These are phyloP conservation scores for Nibea albiflora DNA, from an alignment of 2,113 vertebrate genomes.

Conservation along the genomic window DNA sequence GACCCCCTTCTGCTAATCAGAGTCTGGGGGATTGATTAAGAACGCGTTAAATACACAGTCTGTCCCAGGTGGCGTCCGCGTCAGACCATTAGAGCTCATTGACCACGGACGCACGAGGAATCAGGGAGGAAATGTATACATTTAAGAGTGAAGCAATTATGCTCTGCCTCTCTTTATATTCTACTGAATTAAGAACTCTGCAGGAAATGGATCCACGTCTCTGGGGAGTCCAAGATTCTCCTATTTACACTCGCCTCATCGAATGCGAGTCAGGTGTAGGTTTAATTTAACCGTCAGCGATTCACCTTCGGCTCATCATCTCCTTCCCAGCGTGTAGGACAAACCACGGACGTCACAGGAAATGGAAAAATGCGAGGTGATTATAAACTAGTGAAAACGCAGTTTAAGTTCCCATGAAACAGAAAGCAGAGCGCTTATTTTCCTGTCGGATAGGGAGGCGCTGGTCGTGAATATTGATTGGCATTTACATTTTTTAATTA, in stretches of 20 bases:
- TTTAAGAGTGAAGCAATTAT: conserved; percentile 39
- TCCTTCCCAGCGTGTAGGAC: too few relatives aligned
- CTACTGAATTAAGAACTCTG: conserved; percentile 30
- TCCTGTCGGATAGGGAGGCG: too few relatives aligned
- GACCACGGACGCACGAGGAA: conserved; percentile 33
- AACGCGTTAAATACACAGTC: conserved; percentile 53
- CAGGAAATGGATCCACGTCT: conserved; percentile 7
- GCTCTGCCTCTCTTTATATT: conserved; percentile 1
- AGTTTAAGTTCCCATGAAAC: too few relatives aligned
- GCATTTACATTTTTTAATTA: too few relatives aligned
- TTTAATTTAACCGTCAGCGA: conserved; percentile 27
- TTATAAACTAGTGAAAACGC: too few relatives aligned
- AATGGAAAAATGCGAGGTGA: too few relatives aligned
- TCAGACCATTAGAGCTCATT: conserved; percentile 66
- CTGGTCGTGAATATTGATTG: too few relatives aligned
- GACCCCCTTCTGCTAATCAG: conserved; percentile 70
- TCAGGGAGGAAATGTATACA: conserved; percentile 48
- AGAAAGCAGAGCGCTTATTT: too few relatives aligned
- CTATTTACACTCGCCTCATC: conserved; percentile 7
- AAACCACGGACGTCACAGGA: too few relatives aligned
- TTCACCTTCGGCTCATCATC: background rate
- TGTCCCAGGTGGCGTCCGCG: conserved; percentile 40
- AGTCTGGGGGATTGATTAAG: conserved; percentile 71
- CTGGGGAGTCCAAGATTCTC: background rate
- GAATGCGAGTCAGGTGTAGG: background rate